Conservation (phyloP, 2,113 vertebrate species). For the Excalfactoria chinensis region DNA sequence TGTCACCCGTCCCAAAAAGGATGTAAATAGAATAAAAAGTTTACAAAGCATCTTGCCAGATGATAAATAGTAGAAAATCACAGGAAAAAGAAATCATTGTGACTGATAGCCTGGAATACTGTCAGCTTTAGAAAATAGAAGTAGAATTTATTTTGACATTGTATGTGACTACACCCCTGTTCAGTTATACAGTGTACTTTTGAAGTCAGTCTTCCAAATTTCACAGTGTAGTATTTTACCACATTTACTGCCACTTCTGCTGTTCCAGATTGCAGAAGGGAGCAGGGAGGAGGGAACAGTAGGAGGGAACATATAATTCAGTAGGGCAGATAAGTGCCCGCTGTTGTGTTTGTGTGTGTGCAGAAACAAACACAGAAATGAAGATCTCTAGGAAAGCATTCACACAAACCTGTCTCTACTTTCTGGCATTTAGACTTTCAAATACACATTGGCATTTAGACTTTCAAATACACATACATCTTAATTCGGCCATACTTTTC, state of each 20-base stretch:
- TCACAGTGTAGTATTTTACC: not conserved
- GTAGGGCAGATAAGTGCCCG: too few relatives aligned
- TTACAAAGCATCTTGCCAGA: not conserved
- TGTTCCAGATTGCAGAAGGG: not conserved
- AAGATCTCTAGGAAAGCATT: not conserved
- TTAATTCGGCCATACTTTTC: not conserved
- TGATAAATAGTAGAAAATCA: not conserved
- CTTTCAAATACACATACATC: not conserved
- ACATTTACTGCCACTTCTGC: not conserved
- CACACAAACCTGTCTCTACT: not conserved
- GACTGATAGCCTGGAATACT: not conserved
- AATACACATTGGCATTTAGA: not conserved
- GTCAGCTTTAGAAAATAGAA: not conserved
- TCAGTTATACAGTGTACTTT: not conserved
- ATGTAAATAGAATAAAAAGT: not conserved
- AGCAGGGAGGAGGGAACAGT: not conserved
- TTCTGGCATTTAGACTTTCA: not conserved
- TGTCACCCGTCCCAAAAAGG: not conserved
- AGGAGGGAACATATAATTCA: not conserved
- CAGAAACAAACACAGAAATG: too few relatives aligned
- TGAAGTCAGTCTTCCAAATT: not conserved
- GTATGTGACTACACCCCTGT: not conserved
- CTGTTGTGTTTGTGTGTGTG: accelerated
- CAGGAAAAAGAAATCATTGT: not conserved
- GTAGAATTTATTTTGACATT: not conserved